phyloP scores from a whole-genome alignment of 1,140 invertebrate species.

The Caenorhabditis inopinata region DNA sequence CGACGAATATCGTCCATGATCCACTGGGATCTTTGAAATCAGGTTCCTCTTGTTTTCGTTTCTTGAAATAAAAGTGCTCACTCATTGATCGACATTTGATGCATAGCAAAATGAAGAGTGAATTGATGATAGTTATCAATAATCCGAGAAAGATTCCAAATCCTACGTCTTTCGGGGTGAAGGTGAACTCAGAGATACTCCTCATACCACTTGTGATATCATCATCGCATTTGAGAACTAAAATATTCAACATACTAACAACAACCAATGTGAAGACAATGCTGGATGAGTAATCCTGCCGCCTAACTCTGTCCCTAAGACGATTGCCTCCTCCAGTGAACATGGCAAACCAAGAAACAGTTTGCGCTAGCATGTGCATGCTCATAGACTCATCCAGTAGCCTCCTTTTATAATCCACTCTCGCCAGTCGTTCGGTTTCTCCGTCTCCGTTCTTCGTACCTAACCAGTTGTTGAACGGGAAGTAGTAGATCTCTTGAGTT shows the following conservation, averaged over 20 bases:
- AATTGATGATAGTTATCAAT: background rate
- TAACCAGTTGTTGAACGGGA: slow-evolving; percentile 71
- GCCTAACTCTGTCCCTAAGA: background rate
- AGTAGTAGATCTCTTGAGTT: slow-evolving; percentile 70
- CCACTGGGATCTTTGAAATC: background rate
- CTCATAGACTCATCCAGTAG: slow-evolving; percentile 21
- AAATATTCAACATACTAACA: background rate
- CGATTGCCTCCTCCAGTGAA: slow-evolving; percentile 40
- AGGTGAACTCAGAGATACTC: slow-evolving; percentile 4
- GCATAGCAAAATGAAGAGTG: background rate
- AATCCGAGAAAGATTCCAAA: background rate
- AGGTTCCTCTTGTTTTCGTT: background rate
- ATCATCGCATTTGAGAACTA: background rate
- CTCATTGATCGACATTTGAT: background rate
- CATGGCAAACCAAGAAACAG: slow-evolving; percentile 38
- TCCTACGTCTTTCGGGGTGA: background rate
- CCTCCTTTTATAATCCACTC: slow-evolving; percentile 1
- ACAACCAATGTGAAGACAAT: background rate
- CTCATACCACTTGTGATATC: background rate
- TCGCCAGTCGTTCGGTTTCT: slow-evolving; percentile 53
- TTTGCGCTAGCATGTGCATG: slow-evolving; percentile 35
- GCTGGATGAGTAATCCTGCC: background rate
- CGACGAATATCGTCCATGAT: background rate
- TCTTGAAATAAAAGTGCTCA: background rate
- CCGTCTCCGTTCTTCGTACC: slow-evolving; percentile 72